Base-by-base conservation (phyloP, 2,113 vertebrate species). In the Genyomyrus donnyi region DNA sequence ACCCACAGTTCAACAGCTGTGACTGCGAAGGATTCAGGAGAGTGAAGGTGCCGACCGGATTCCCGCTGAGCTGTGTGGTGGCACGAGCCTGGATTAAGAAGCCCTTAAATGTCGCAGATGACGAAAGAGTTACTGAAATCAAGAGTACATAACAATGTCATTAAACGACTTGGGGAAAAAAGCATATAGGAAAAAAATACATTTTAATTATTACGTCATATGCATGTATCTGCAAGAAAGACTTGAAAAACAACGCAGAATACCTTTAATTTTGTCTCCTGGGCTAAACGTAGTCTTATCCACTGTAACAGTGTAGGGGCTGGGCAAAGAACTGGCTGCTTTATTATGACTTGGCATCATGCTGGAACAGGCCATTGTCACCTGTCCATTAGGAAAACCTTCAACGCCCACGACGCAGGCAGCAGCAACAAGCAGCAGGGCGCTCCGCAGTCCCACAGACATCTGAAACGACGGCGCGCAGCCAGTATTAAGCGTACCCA, bases 81-180 rank as follows among this genome's bases (percentile, higher is more conserved):
- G 97, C 89, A 15, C 96, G 94, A 35, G 96, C 97, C 94, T 98
- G 94, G 15, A 98, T 87, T 45, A 98, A 94, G 91, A 98, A 98
- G 3, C 97, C 97, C 91, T 93, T 91, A 93, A 98, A 98, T 6
- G 87, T 24, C 10, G 89, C 80, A 2, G 92, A 93, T 42, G 62
- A 87, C 0, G 94, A 95, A 48, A 97, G 85, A 50, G 86, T 92
- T 83, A 97, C 97, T 97, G 90, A 89, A 90, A 91, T 62, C 1
- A 87, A 8, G 13, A 46, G 9, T 15, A 21, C n/a, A 77, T 49
- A 48, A 48, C 35, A 88, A 58, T 88, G 9, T 35, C 10, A 17
- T 24, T 10, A n/a, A 39, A 42, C 3, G 21, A 62, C 35, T 19
- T 15, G 39, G 9, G 21, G 24, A 24, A 13, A 52, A 31, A 53